Conservation (phyloP, 2,797 vertebrate genomes). For the Esox masquinongy region DNA sequence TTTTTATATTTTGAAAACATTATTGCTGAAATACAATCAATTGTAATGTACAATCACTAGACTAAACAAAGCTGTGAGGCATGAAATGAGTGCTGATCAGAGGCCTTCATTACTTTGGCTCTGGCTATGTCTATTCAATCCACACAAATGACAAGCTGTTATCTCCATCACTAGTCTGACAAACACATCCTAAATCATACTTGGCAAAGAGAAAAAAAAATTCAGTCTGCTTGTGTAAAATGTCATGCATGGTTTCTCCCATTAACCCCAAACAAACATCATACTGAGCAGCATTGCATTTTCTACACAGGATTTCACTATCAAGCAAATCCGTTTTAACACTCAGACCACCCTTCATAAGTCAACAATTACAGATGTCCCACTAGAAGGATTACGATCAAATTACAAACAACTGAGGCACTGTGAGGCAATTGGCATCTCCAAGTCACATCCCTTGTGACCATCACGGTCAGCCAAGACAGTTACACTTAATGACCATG, state of each 20-base stretch:
- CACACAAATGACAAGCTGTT: constrained; percentile 64
- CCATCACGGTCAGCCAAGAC: not conserved
- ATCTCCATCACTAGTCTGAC: constrained; percentile 63
- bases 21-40: too few relatives aligned
- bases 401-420: constrained; percentile 50
- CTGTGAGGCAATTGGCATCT: constrained; percentile 49
- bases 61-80: constrained; percentile 3
- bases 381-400: constrained; percentile 27
- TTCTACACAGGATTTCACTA: constrained; percentile 34
- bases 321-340: constrained; percentile 57
- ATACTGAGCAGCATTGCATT: constrained; percentile 10
- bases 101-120: constrained; percentile 25
- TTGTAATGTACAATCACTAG: too few relatives aligned
- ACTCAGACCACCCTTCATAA: constrained; percentile 12
- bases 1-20: too few relatives aligned
- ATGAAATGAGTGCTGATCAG: constrained; percentile 52
- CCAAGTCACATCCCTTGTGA: constrained; percentile 28
- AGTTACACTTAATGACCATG: not conserved
- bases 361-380: constrained; percentile 12
- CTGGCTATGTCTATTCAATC: constrained; percentile 26
- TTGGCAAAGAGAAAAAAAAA: constrained; percentile 59
- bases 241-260: constrained; percentile 53
- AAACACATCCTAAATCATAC: constrained; percentile 59
- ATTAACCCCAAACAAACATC: constrained; percentile 48
- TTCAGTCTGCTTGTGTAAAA: constrained; percentile 48